Evolutionary conservation across 2,888 invertebrate species (phyloP).

Genomic region (Chorisops tibialis): DNA sequence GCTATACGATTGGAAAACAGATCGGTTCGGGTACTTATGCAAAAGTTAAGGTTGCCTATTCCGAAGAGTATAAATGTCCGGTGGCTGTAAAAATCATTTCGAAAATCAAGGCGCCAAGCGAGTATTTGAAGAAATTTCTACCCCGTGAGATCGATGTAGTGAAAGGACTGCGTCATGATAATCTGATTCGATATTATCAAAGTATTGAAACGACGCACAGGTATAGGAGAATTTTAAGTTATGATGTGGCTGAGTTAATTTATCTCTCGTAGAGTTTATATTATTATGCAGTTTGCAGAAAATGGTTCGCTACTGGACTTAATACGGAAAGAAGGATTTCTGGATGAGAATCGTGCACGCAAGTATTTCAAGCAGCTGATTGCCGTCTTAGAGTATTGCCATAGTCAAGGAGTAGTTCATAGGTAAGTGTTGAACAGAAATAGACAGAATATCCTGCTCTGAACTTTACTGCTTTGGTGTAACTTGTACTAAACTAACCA

Average conservation of each 20-base stretch:
- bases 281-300: slow-evolving; percentile 80
- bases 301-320: slow-evolving; percentile 76
- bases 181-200: slow-evolving; percentile 75
- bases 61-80: slow-evolving; percentile 66
- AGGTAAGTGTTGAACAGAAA: slow-evolving; percentile 58
- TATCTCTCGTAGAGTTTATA: slow-evolving; percentile 62
- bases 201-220: slow-evolving; percentile 82
- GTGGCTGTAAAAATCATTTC: slow-evolving; percentile 83
- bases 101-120: slow-evolving; percentile 76
- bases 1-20: slow-evolving; percentile 69
- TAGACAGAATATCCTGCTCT: too few relatives aligned
- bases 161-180: slow-evolving; percentile 73
- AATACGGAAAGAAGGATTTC: slow-evolving; percentile 67
- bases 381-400: slow-evolving; percentile 74
- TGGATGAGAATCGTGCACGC: slow-evolving; percentile 66
- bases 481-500: too few relatives aligned
- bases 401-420: slow-evolving; percentile 74
- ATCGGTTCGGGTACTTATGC: slow-evolving; percentile 82
- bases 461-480: too few relatives aligned
- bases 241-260: background rate
- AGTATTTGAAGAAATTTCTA: slow-evolving; percentile 75
- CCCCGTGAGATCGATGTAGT: slow-evolving; percentile 81
- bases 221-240: slow-evolving; percentile 49
- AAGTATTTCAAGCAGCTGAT: slow-evolving; percentile 71
- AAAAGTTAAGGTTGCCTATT: slow-evolving; percentile 74